These are phyloP conservation scores for Nomada lathburiana DNA, from an alignment of 2,888 invertebrate species.

Conservation along the genomic window DNA sequence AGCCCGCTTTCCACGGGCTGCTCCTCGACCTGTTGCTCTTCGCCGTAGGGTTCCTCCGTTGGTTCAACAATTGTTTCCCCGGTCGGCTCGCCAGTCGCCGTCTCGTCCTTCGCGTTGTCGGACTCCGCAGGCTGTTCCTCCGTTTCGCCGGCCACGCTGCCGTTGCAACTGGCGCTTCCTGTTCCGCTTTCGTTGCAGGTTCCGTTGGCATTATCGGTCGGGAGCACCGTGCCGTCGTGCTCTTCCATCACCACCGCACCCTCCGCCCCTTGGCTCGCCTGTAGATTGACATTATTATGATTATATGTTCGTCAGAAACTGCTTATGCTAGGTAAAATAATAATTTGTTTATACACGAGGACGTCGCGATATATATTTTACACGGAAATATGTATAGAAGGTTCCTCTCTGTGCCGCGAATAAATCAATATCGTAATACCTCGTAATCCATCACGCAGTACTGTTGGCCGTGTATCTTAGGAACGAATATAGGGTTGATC, in stretches of 20 bases:
- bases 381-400: neutral
- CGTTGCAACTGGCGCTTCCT: constrained; percentile 73
- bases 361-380: neutral
- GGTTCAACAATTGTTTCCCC: constrained; percentile 24
- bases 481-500: constrained; percentile 84
- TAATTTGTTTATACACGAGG: too few relatives aligned
- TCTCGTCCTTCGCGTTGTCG: constrained; percentile 25
- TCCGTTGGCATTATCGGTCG: constrained; percentile 62
- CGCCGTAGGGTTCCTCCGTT: constrained; percentile 19
- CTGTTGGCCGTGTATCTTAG: constrained; percentile 78
- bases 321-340: too few relatives aligned
- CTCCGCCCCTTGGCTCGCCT: constrained; percentile 71
- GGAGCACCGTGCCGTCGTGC: constrained; percentile 55
- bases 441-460: constrained; percentile 81
- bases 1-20: constrained; percentile 52
- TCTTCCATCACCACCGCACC: constrained; percentile 73
- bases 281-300: neutral
- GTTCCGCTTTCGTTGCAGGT: constrained; percentile 71
- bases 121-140: constrained; percentile 51
- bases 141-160: constrained; percentile 74
- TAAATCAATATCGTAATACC: constrained; percentile 58
- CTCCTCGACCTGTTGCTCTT: constrained; percentile 51
- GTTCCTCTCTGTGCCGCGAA: too few relatives aligned
- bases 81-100: neutral
- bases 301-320: too few relatives aligned